phyloP scores from a whole-genome alignment of 2,888 invertebrate genomes.

The Eristalis tenax region DNA sequence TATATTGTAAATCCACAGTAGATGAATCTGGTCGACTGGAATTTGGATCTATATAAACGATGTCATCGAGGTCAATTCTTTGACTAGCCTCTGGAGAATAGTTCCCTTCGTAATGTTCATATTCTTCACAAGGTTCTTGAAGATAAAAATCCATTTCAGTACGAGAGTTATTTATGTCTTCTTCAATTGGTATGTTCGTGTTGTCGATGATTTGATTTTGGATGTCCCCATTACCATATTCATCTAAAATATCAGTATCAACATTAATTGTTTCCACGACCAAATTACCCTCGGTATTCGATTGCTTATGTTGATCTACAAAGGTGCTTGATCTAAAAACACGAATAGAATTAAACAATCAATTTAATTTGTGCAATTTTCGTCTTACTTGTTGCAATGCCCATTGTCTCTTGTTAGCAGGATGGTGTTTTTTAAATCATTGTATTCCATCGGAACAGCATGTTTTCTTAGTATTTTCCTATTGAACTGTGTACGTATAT shows the following conservation, averaged over 20 bases:
- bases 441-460: conserved; percentile 71
- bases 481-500: conserved; percentile 72
- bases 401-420: not conserved
- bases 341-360: not conserved
- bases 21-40: conserved; percentile 30
- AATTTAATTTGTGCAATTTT: not conserved
- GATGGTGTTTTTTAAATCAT: not conserved
- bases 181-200: not conserved
- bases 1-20: not conserved
- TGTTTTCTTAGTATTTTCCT: conserved; percentile 71
- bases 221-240: not conserved
- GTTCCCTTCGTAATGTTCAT: not conserved
- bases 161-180: not conserved
- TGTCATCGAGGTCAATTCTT: not conserved
- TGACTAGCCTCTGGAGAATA: not conserved
- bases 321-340: not conserved
- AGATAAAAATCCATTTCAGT: conserved; percentile 12
- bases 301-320: not conserved
- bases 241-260: not conserved
- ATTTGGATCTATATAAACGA: conserved; percentile 8
- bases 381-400: not conserved
- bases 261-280: conserved; percentile 14
- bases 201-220: not conserved
- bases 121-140: not conserved
- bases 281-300: not conserved